Conservation (phyloP, 2,113 vertebrate genomes). For the Notiomystis cincta region DNA sequence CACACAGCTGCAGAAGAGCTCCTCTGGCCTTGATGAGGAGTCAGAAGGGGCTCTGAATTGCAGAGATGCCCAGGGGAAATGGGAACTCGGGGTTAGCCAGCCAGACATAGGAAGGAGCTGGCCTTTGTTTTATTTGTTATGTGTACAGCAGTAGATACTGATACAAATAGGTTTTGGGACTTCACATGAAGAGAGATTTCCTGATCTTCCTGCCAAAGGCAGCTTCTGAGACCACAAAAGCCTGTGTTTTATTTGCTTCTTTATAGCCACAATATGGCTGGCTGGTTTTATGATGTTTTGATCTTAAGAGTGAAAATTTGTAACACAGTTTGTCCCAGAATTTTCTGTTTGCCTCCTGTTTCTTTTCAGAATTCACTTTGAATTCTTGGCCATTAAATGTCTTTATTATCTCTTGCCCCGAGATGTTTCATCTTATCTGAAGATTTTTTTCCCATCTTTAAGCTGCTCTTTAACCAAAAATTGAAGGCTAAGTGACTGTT, state of each 20-base stretch:
- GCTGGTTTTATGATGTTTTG: neutral
- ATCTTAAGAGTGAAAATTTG: neutral
- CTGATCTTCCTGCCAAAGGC: constrained; percentile 21
- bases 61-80: neutral
- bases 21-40: neutral
- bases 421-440: neutral
- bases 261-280: neutral
- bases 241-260: neutral
- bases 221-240: constrained; percentile 2
- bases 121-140: neutral
- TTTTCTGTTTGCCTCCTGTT: neutral
- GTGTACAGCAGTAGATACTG: neutral
- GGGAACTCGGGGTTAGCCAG: neutral
- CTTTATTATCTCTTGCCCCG: neutral
- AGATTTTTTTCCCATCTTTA: neutral
- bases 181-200: constrained; percentile 17
- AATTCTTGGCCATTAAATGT: neutral
- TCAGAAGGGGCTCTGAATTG: neutral
- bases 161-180: neutral
- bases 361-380: neutral
- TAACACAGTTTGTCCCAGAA: neutral
- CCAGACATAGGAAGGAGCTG: neutral
- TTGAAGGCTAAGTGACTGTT: neutral
- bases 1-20: neutral
- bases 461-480: neutral